A percentile compares a stretch with the other conserved stretches of the same genome.
Conservation (phyloP, 2,797 vertebrate species). For the Delichon dasypus region DNA sequence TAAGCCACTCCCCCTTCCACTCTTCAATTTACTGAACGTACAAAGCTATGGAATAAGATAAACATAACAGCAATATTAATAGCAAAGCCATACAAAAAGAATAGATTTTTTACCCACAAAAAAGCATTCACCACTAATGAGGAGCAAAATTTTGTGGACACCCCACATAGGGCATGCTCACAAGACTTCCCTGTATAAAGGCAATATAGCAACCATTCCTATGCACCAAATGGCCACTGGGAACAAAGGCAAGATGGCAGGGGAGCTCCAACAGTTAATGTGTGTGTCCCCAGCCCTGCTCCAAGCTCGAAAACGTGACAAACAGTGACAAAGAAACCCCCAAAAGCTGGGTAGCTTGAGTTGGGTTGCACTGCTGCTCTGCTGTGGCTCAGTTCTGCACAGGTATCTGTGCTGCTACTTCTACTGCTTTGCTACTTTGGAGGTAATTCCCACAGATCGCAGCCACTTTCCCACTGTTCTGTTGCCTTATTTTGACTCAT, state of each 20-base stretch:
- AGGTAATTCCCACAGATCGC: not conserved
- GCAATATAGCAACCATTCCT: rapidly evolving
- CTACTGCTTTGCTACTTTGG: no score
- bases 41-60: not conserved
- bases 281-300: rapidly evolving
- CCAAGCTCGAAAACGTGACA: rapidly evolving
- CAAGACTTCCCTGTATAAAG: not conserved
- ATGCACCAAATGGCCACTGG: not conserved
- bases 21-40: not conserved
- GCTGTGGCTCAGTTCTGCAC: rapidly evolving
- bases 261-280: no score
- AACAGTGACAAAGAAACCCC: not conserved
- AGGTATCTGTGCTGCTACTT: not conserved
- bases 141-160: not conserved
- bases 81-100: not conserved
- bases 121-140: not conserved
- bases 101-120: not conserved
- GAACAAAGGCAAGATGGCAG: not conserved
- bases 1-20: not conserved
- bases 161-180: rapidly evolving
- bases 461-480: not conserved
- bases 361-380: not conserved
- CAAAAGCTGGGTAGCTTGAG: not conserved
- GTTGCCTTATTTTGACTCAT: not conserved
- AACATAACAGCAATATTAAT: not conserved